Evolutionary conservation across 2,888 invertebrate species (phyloP).

Genomic region (Plusia festucae): DNA sequence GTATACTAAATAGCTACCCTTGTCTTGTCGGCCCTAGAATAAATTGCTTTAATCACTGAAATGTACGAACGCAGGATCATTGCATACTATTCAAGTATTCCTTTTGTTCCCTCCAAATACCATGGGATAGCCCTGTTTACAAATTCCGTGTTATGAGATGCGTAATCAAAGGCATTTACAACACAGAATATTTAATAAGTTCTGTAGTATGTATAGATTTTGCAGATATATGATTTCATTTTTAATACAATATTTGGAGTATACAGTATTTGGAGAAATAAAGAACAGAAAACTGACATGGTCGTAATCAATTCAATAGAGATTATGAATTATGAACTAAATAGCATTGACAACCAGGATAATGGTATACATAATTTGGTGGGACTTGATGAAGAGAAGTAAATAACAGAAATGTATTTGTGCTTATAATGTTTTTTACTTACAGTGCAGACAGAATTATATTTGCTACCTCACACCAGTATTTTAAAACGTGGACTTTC

Average conservation of each 20-base stretch:
- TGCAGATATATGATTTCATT: background rate
- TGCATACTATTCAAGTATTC: slow-evolving; percentile 1
- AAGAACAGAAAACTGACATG: no score
- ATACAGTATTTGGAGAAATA: no score
- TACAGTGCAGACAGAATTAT: background rate
- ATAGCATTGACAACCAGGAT: no score
- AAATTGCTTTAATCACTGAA: slow-evolving; percentile 4
- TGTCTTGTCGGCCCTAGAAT: background rate
- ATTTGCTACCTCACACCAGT: background rate
- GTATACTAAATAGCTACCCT: slow-evolving; percentile 1
- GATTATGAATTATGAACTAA: no score
- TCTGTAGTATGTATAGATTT: background rate
- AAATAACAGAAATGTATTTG: no score
- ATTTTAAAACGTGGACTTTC: background rate
- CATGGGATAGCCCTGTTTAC: background rate
- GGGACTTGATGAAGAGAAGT: no score
- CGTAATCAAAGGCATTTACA: background rate
- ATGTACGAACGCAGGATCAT: background rate
- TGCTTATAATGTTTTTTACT: no score
- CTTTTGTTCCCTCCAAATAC: background rate
- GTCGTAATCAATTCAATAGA: no score
- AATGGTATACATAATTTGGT: no score
- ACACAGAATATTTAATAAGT: background rate
- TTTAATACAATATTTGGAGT: no score
- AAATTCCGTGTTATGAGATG: background rate